These are phyloP conservation scores for Celastrina argiolus DNA, from an alignment of 2,888 invertebrate genomes.

Conservation along the genomic window DNA sequence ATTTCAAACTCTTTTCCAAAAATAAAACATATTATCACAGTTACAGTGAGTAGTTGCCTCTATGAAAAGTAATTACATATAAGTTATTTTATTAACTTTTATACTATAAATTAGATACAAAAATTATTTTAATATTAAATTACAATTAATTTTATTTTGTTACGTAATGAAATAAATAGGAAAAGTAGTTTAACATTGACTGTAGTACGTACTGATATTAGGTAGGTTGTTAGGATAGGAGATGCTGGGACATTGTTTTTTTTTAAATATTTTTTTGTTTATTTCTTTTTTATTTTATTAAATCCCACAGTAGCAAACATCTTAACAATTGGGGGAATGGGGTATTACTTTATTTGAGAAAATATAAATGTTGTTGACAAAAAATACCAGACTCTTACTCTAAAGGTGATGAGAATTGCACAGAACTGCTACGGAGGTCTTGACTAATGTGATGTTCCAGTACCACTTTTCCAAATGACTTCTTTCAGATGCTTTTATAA, in stretches of 20 bases:
- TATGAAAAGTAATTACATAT: too few relatives aligned
- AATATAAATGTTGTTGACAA: conserved; percentile 61
- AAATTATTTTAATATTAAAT: too few relatives aligned
- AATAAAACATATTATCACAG: too few relatives aligned
- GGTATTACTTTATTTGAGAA: conserved; percentile 37
- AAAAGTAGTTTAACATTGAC: background rate
- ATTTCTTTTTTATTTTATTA: conserved; percentile 36
- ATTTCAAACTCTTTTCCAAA: background rate
- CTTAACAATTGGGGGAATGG: conserved; percentile 39
- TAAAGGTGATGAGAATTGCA: conserved; percentile 49
- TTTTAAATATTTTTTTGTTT: conserved; percentile 35
- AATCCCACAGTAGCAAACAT: conserved; percentile 41
- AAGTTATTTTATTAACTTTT: too few relatives aligned
- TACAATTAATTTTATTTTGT: too few relatives aligned
- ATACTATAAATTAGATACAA: too few relatives aligned
- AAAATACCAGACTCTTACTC: conserved; percentile 75
- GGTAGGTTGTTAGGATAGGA: conserved; percentile 45
- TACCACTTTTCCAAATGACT: background rate
- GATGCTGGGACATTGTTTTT: conserved; percentile 38
- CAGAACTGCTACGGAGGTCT: conserved; percentile 25
- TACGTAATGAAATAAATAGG: too few relatives aligned
- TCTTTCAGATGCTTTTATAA: background rate
- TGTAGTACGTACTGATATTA: conserved; percentile 42
- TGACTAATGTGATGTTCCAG: conserved; percentile 1
- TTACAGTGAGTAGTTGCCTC: too few relatives aligned